Percentiles rank a stretch among this genome's conserved stretches.
Evolutionary conservation across 92 coral and sea anemone species (phyloP).

Genomic region (Paragorgia papillata): DNA sequence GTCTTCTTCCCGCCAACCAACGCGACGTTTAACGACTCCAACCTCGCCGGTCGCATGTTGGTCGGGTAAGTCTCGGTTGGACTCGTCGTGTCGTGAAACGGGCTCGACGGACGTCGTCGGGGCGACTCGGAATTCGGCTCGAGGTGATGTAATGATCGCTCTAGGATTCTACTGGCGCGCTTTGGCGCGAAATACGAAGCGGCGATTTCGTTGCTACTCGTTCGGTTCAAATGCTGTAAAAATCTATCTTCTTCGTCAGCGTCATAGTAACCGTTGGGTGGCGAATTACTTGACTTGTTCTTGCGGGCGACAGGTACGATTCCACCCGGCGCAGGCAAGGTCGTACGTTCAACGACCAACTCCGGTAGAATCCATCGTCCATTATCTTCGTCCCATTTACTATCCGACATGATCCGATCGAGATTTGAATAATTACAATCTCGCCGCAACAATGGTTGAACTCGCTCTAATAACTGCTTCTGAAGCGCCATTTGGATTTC

Average conservation of each 20-base stretch:
- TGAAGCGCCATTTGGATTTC: conserved; percentile 74
- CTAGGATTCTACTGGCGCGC: conserved; percentile 81
- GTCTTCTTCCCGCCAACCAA: conserved; percentile 71
- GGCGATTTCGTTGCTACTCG: conserved; percentile 69
- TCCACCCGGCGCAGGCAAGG: conserved; percentile 87
- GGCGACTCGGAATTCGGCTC: conserved; percentile 2
- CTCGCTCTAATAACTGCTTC: conserved; percentile 83
- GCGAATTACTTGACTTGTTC: conserved; percentile 72
- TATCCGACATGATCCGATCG: conserved; percentile 76
- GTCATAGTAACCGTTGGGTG: conserved; percentile 71
- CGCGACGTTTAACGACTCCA: conserved; percentile 80
- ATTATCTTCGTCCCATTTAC: conserved; percentile 82
- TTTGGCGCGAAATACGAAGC: conserved; percentile 89
- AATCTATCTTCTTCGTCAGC: conserved; percentile 82
- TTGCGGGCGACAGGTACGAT: conserved; percentile 72
- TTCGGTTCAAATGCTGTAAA: conserved; percentile 74
- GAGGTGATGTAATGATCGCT: conserved; percentile 33
- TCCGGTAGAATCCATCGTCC: conserved; percentile 88
- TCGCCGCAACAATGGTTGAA: conserved; percentile 94
- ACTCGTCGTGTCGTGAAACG: conserved; percentile 6
- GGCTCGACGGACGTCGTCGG: conserved; percentile 14
- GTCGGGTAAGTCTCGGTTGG: conserved; percentile 24
- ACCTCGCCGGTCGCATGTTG: conserved; percentile 74
- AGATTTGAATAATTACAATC: conserved; percentile 93
- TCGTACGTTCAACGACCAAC: conserved; percentile 78